Percentiles rank a stretch among this genome's conserved stretches.
Conservation (phyloP, 2,888 invertebrate genomes). For the Agrotis puta region DNA sequence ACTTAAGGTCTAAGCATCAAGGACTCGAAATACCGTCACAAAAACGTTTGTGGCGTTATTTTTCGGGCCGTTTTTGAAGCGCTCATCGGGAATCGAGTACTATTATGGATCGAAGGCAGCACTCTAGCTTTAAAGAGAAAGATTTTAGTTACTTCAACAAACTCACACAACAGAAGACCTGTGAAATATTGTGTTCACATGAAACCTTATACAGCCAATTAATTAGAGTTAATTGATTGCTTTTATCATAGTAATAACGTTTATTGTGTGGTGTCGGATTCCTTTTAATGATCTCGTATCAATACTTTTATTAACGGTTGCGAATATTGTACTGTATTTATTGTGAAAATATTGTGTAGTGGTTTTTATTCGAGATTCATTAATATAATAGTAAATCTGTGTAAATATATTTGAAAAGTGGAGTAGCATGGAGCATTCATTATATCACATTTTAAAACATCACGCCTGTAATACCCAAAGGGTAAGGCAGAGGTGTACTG, state of each 20-base stretch:
- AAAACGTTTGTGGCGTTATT: too few relatives aligned
- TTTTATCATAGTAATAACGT: slow-evolving; percentile 52
- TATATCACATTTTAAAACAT: too few relatives aligned
- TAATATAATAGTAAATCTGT: not conserved
- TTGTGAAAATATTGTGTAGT: not conserved
- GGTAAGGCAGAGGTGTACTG: too few relatives aligned
- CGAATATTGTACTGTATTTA: not conserved
- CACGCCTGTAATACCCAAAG: too few relatives aligned
- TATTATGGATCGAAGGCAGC: too few relatives aligned
- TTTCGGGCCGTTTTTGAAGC: too few relatives aligned
- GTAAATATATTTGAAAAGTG: too few relatives aligned
- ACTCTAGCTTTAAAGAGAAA: too few relatives aligned
- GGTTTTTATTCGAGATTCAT: not conserved
- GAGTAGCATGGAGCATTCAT: too few relatives aligned
- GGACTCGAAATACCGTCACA: too few relatives aligned
- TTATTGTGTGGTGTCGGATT: slow-evolving; percentile 40
- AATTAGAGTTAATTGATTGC: slow-evolving; percentile 56
- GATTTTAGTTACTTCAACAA: not conserved
- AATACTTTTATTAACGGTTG: slow-evolving; percentile 19
- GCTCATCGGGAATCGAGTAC: too few relatives aligned
- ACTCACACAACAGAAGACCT: slow-evolving; percentile 2
- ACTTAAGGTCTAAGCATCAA: too few relatives aligned
- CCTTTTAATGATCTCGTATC: slow-evolving; percentile 12
- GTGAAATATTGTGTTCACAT: slow-evolving; percentile 26
- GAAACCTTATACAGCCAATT: slow-evolving; percentile 53